Conservation (phyloP, 2,797 vertebrate genomes). For the Myiotriccus ornatus region DNA sequence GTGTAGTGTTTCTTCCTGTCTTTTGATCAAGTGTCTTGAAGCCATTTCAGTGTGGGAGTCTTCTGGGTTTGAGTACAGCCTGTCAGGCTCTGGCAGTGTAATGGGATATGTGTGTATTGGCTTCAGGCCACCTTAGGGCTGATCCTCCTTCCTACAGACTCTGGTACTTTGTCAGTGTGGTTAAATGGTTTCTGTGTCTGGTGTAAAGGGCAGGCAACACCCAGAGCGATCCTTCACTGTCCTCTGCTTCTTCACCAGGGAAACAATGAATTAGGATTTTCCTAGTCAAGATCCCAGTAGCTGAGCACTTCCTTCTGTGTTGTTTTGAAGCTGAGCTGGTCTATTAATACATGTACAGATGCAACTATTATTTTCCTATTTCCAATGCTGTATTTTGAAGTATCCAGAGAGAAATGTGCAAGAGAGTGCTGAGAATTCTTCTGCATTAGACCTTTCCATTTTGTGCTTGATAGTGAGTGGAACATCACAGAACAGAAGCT, state of each 20-base stretch:
- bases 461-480: conserved; percentile 6
- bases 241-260: neutral
- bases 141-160: neutral
- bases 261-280: neutral
- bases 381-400: neutral
- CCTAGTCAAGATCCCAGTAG: neutral
- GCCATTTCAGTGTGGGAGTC: neutral
- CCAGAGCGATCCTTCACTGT: neutral
- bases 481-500: conserved; percentile 25
- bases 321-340: neutral
- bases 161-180: neutral
- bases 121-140: neutral
- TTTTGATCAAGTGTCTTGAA: neutral
- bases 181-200: neutral
- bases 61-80: neutral
- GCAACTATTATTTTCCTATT: neutral
- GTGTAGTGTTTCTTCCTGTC: neutral
- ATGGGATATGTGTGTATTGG: neutral
- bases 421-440: neutral
- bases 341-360: neutral
- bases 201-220: neutral
- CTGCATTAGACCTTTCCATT: conserved; percentile 10
- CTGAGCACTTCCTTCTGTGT: neutral
- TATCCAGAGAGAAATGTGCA: neutral
- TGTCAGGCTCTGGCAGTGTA: neutral